Conservation (phyloP, 2,888 invertebrate genomes). For the Xylota sylvarum region DNA sequence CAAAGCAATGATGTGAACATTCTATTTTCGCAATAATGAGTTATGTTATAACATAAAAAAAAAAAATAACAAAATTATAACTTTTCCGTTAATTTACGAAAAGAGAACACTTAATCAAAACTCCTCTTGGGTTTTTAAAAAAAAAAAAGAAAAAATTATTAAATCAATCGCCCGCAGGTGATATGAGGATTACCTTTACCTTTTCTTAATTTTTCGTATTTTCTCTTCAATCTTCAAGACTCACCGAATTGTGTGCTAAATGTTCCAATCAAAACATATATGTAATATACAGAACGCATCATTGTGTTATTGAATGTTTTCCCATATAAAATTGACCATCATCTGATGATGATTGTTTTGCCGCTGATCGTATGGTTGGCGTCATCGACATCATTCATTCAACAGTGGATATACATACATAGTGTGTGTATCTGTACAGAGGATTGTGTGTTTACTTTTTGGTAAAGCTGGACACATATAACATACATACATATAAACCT, state of each 20-base stretch:
- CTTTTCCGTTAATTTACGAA: constrained; percentile 55
- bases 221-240: background rate
- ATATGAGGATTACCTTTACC: constrained; percentile 52
- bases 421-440: too few species aligned
- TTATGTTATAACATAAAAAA: constrained; percentile 6
- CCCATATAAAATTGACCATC: constrained; percentile 62
- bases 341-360: constrained; percentile 70
- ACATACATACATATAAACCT: constrained; percentile 4
- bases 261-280: constrained; percentile 70
- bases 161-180: constrained; percentile 67
- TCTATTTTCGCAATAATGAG: constrained; percentile 23
- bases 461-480: background rate
- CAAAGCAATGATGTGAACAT: background rate
- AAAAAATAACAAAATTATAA: constrained; percentile 21
- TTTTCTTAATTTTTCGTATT: constrained; percentile 27
- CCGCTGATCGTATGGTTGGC: constrained; percentile 35
- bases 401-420: constrained; percentile 19
- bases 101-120: constrained; percentile 58
- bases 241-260: constrained; percentile 65
- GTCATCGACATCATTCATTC: constrained; percentile 70
- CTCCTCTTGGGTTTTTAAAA: constrained; percentile 3
- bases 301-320: constrained; percentile 64
- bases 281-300: constrained; percentile 21
- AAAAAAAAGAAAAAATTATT: constrained; percentile 12
- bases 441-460: constrained; percentile 46